These are phyloP conservation scores for Candoia aspera DNA, from an alignment of 2,113 vertebrate species.

Conservation along the genomic window DNA sequence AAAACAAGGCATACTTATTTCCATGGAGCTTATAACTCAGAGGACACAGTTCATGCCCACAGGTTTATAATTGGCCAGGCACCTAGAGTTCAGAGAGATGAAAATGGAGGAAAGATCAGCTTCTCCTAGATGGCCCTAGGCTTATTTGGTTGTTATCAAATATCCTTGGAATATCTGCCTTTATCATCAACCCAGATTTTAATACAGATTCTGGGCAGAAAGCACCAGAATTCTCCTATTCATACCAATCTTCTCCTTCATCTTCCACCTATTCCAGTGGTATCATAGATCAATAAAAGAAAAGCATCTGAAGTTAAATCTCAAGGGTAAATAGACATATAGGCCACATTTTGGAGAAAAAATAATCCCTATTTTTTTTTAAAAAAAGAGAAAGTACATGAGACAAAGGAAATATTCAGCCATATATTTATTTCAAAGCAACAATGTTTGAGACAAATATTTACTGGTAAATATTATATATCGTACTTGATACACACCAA, in stretches of 20 bases:
- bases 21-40: neutral
- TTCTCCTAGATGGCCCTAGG: neutral
- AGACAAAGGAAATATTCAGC: no score
- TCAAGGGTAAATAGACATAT: no score
- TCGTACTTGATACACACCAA: no score
- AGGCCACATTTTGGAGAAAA: no score
- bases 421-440: no score
- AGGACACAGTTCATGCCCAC: neutral
- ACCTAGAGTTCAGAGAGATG: neutral
- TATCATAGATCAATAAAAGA: no score
- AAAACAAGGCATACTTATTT: neutral
- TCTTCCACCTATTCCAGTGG: neutral
- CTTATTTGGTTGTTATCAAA: neutral
- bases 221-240: neutral
- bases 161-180: neutral
- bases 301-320: no score
- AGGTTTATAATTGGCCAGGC: neutral
- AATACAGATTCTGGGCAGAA: neutral
- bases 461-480: no score
- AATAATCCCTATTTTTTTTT: no score
- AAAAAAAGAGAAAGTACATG: no score
- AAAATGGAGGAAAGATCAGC: neutral
- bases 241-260: neutral
- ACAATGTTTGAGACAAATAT: no score
- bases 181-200: neutral